Evolutionary conservation across 2,113 vertebrate genomes (phyloP).

Genomic region (Chinchilla lanigera): DNA sequence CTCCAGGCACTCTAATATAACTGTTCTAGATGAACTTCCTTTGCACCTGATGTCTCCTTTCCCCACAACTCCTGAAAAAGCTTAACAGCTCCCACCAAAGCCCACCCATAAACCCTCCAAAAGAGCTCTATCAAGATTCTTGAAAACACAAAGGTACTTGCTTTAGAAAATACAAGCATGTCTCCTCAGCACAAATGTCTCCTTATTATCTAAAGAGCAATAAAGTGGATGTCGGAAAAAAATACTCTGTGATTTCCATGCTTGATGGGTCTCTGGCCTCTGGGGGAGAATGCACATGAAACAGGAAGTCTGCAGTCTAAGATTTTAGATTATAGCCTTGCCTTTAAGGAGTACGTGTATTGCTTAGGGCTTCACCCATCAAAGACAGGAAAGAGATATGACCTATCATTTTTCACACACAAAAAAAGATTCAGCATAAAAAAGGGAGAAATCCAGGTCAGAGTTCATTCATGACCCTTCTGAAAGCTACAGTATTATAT

Average conservation of each 20-base stretch:
- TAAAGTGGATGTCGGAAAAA: background rate
- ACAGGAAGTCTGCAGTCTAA: background rate
- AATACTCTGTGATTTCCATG: background rate
- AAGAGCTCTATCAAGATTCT: background rate
- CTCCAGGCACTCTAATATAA: background rate
- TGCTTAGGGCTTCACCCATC: background rate
- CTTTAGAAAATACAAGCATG: background rate
- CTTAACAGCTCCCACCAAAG: background rate
- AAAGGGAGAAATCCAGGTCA: background rate
- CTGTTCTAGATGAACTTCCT: background rate
- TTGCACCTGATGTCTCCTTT: background rate
- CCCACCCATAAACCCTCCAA: background rate
- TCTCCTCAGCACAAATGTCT: background rate
- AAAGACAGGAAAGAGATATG: background rate
- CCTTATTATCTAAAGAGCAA: background rate
- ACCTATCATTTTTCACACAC: background rate
- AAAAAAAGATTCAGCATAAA: background rate
- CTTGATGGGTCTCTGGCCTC: background rate
- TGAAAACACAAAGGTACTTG: background rate
- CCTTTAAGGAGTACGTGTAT: background rate
- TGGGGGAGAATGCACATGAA: background rate
- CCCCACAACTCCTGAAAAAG: background rate
- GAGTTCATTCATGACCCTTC: background rate
- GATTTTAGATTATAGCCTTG: background rate
- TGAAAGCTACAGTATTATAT: background rate